Evolutionary conservation across 1,140 invertebrate species (phyloP).

Genomic region (Liolophura sinensis): DNA sequence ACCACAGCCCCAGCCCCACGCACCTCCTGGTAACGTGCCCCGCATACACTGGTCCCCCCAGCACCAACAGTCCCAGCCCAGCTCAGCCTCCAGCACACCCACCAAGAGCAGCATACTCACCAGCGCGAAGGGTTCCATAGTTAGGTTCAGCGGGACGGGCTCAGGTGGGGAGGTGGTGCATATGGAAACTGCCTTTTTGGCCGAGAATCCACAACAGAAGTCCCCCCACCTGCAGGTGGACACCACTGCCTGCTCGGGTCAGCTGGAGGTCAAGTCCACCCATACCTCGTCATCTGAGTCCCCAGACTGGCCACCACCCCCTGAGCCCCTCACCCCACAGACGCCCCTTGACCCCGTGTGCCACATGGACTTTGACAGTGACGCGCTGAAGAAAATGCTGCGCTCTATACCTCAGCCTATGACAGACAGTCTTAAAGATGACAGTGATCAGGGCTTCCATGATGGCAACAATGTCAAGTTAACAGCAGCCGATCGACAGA

Average conservation of each 20-base stretch:
- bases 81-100: too few species aligned
- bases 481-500: too few species aligned
- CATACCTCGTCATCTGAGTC: conserved; percentile 42
- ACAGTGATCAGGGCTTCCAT: conserved; percentile 41
- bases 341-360: conserved; percentile 35
- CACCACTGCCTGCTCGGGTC: too few species aligned
- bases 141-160: too few species aligned
- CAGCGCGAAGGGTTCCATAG: too few species aligned
- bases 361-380: conserved; percentile 69
- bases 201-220: not conserved
- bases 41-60: too few species aligned
- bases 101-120: too few species aligned
- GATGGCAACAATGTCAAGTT: conserved; percentile 19
- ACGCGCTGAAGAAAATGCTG: conserved; percentile 89
- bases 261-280: not conserved
- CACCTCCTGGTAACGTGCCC: too few species aligned
- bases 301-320: conserved; percentile 55
- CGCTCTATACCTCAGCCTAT: conserved; percentile 77
- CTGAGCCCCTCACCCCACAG: conserved; percentile 47
- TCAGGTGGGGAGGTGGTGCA: not conserved
- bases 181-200: not conserved
- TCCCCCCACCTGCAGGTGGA: too few species aligned
- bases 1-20: not conserved
- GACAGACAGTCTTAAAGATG: conserved; percentile 30
- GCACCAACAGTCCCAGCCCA: not conserved